Percentiles rank a stretch among this genome's conserved stretches.
phyloP scores from a whole-genome alignment of 2,888 invertebrate genomes.

The Ophion obscuratus region DNA sequence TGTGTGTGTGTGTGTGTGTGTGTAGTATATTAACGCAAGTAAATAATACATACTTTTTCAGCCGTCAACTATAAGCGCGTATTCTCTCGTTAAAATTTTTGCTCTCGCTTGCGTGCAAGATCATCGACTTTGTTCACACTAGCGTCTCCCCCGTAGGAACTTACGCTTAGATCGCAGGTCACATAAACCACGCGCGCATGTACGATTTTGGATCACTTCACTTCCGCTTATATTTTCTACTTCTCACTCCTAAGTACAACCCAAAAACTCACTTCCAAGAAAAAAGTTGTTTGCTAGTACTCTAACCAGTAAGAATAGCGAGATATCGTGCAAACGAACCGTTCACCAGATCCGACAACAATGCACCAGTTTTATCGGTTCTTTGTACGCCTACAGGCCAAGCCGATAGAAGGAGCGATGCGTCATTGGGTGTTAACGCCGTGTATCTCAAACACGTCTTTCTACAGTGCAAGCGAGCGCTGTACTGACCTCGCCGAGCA shows the following conservation, averaged over 20 bases:
- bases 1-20: too few species aligned
- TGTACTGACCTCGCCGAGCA: neutral
- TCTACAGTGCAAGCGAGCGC: neutral
- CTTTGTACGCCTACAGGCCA: neutral
- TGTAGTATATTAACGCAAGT: neutral
- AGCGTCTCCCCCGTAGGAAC: too few species aligned
- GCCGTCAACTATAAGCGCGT: neutral
- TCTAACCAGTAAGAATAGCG: neutral
- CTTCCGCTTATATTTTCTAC: neutral
- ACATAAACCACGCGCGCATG: too few species aligned
- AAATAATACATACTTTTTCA: neutral
- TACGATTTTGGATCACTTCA: neutral
- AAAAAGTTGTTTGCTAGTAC: neutral
- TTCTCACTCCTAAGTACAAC: too few species aligned
- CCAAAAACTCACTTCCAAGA: neutral
- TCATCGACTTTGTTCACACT: too few species aligned
- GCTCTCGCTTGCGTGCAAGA: too few species aligned
- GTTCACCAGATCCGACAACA: constrained; percentile 3
- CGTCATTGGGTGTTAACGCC: neutral
- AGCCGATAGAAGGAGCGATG: neutral
- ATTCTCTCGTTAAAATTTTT: neutral
- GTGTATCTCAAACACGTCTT: neutral
- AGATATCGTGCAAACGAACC: neutral
- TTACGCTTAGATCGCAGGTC: too few species aligned
- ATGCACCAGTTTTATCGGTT: constrained; percentile 15